Conservation (phyloP, 1,140 invertebrate species). For the Heliconius melpomene region DNA sequence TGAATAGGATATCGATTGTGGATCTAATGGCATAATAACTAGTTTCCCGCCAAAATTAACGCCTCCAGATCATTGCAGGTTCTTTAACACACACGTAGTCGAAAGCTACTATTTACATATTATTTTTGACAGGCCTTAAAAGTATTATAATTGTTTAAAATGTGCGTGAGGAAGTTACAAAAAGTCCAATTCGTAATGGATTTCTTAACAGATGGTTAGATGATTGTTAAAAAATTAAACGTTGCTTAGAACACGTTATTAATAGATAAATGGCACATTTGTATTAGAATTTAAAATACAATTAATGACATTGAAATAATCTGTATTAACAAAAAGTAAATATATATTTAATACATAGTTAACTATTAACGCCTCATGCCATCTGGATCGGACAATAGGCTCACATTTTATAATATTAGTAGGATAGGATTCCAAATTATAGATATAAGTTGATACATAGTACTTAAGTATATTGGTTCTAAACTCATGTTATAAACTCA, state of each 20-base stretch:
- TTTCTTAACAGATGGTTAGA: slow-evolving; percentile 54
- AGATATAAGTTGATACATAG: too few relatives aligned
- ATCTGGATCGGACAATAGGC: too few relatives aligned
- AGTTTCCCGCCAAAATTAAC: slow-evolving; percentile 73
- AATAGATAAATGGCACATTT: background rate
- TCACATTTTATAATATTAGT: too few relatives aligned
- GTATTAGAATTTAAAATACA: background rate
- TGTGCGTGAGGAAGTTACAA: slow-evolving; percentile 59
- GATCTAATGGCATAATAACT: slow-evolving; percentile 76
- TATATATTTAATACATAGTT: too few relatives aligned
- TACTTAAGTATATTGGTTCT: background rate
- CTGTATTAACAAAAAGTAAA: too few relatives aligned
- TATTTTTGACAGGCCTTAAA: slow-evolving; percentile 76
- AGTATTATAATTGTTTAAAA: slow-evolving; percentile 72
- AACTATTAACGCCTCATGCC: too few relatives aligned
- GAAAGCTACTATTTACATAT: slow-evolving; percentile 78
- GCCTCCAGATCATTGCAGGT: slow-evolving; percentile 59
- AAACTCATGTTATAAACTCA: background rate
- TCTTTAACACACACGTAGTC: slow-evolving; percentile 56
- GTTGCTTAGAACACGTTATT: background rate
- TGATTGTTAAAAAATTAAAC: slow-evolving; percentile 47
- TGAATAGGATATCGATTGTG: slow-evolving; percentile 74
- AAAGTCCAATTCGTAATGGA: slow-evolving; percentile 65
- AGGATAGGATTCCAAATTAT: background rate
- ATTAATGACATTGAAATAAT: background rate